These are phyloP conservation scores for Arion vulgaris DNA, from an alignment of 1,140 invertebrate genomes.

Conservation along the genomic window DNA sequence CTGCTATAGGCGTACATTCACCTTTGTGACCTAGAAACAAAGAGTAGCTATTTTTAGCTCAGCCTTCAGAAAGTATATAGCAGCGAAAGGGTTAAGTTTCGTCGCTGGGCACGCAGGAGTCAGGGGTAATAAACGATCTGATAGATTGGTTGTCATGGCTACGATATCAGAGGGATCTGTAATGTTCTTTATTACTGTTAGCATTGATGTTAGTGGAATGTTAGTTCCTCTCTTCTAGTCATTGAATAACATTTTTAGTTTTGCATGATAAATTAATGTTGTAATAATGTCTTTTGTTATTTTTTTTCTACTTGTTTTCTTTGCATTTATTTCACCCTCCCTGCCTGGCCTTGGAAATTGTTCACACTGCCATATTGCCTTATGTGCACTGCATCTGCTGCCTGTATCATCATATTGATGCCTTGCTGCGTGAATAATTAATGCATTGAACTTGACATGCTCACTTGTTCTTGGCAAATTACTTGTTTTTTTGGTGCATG, in stretches of 20 bases:
- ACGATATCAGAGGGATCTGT: too few species aligned
- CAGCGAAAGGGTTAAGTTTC: too few species aligned
- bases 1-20: too few species aligned
- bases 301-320: not conserved
- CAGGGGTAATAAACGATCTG: too few species aligned
- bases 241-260: not conserved
- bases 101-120: too few species aligned
- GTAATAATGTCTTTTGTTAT: constrained; percentile 11
- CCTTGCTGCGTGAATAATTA: not conserved
- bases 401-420: not conserved
- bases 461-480: not conserved
- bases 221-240: too few species aligned
- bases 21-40: too few species aligned
- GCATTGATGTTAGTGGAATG: too few species aligned
- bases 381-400: not conserved
- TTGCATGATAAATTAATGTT: not conserved
- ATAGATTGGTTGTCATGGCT: too few species aligned
- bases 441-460: not conserved
- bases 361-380: not conserved
- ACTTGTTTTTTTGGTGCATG: not conserved
- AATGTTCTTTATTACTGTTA: too few species aligned
- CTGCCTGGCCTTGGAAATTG: constrained; percentile 10
- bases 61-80: too few species aligned
- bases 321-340: not conserved
- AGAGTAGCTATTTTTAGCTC: too few species aligned